Evolutionary conservation across 2,797 vertebrate genomes (phyloP).

Genomic region (Melanotaenia boesemani): DNA sequence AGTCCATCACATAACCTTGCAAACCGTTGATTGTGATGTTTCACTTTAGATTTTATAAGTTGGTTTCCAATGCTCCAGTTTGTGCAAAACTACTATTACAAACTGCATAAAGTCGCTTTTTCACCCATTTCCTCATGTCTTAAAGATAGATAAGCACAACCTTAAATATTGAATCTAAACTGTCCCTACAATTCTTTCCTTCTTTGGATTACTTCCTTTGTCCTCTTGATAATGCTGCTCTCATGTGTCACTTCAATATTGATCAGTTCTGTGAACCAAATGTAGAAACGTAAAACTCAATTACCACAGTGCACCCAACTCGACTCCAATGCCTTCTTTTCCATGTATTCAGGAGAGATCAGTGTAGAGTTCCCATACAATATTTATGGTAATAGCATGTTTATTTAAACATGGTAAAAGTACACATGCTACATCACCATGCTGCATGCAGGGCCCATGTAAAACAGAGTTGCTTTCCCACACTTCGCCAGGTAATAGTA

Average conservation of each 20-base stretch:
- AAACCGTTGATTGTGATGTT: too few relatives aligned
- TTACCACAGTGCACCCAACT: constrained; percentile 20
- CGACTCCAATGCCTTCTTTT: constrained; percentile 8
- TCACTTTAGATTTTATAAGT: too few relatives aligned
- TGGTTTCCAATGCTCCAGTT: too few relatives aligned
- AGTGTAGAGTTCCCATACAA: neutral
- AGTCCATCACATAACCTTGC: neutral
- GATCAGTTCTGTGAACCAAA: constrained; percentile 26
- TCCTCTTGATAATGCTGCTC: constrained; percentile 14
- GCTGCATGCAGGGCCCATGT: neutral
- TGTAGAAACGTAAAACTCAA: constrained; percentile 45
- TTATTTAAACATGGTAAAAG: neutral
- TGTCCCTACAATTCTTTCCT: neutral
- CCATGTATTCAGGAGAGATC: neutral
- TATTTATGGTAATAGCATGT: neutral
- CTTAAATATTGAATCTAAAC: too few relatives aligned
- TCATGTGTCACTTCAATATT: constrained; percentile 67
- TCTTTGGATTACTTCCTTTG: neutral
- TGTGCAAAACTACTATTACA: too few relatives aligned
- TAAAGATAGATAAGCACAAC: too few relatives aligned
- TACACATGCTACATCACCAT: neutral
- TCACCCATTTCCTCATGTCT: too few relatives aligned
- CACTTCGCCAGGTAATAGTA: constrained; percentile 22
- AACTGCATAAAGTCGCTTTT: too few relatives aligned
- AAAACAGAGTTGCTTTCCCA: constrained; percentile 24